These are phyloP conservation scores for Ameiurus melas DNA, from an alignment of 2,113 vertebrate species.

Conservation along the genomic window DNA sequence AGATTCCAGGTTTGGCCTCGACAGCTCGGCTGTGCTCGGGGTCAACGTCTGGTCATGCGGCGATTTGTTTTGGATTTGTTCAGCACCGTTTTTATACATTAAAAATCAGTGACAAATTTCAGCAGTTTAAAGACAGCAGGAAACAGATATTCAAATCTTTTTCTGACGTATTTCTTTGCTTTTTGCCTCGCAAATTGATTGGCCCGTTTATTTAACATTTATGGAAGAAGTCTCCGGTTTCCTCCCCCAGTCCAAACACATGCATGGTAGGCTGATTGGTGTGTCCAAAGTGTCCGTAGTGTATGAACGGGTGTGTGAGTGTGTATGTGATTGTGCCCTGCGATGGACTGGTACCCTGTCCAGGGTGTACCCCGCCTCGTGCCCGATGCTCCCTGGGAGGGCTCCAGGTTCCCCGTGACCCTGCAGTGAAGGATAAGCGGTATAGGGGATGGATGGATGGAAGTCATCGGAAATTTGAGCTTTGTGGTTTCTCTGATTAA, in stretches of 20 bases:
- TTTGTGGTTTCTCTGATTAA: neutral
- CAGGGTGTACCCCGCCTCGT: too few relatives aligned
- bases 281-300: too few relatives aligned
- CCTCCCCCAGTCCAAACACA: too few relatives aligned
- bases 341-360: too few relatives aligned
- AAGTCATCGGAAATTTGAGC: neutral
- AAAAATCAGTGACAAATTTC: neutral
- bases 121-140: neutral
- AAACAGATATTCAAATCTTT: neutral
- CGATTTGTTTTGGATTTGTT: neutral
- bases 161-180: neutral
- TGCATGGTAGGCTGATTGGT: too few relatives aligned
- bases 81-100: neutral
- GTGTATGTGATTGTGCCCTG: too few relatives aligned
- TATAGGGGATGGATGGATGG: too few relatives aligned
- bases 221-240: neutral
- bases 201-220: neutral
- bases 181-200: neutral
- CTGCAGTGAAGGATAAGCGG: too few relatives aligned
- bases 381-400: too few relatives aligned
- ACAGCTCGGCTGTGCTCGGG: slow-evolving; percentile 25
- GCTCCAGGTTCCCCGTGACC: too few relatives aligned
- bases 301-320: too few relatives aligned
- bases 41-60: neutral
- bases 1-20: slow-evolving; percentile 11